Base-by-base conservation (phyloP, 2,797 vertebrate genomes). In the Cephalopachus bancanus region DNA sequence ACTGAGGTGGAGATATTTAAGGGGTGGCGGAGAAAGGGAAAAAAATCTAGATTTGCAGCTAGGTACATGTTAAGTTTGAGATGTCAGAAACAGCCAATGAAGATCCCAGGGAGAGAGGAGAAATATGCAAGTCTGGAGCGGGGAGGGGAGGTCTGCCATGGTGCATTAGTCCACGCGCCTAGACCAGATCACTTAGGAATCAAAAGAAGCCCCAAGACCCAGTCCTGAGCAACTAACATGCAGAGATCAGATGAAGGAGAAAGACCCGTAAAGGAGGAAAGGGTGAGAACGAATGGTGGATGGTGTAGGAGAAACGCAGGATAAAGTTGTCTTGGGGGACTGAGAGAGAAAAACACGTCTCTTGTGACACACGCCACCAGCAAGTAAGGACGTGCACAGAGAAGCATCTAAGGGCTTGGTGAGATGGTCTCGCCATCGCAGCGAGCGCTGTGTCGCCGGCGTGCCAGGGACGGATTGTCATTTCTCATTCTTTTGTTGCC, bases 341-440 rank as follows among this genome's bases (percentile, higher is more conserved):
- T 3, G 51, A 67, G 69, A 33, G 30, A 37, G 33, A 9, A 49
- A 78, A 69, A 37, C 0, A 0, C 24, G 2, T 76, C 22, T 51
- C 53, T n/a, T 4, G 9, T 6, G 44, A 75, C 20, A 4, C 9
- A 15, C 0, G 2, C 28, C 30, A 9, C 65, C 0, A 14, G 65
- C 7, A 16, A 11, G 30, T 81, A 8, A 11, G 12, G n/a, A 19
- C 2, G 37, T 60, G 17, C 10, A 0, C 16, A 12, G 30, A 37
- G 88, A 55, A n/a, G n/a, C 37, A 19, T 20, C 62, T 11, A 10
- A 14, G 5, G 60, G 37, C 60, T 24, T 55, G 37, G 51, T 8
- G 1, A 19, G 28, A 30, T 0, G 0, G 15, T n/a, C 83, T 67
- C 1, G 1, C n/a, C 10, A 15, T 26, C 44, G 6, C 2, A 26